These are phyloP conservation scores for Drosophila lacteicornis DNA, from an alignment of 1,140 invertebrate genomes.

Conservation along the genomic window DNA sequence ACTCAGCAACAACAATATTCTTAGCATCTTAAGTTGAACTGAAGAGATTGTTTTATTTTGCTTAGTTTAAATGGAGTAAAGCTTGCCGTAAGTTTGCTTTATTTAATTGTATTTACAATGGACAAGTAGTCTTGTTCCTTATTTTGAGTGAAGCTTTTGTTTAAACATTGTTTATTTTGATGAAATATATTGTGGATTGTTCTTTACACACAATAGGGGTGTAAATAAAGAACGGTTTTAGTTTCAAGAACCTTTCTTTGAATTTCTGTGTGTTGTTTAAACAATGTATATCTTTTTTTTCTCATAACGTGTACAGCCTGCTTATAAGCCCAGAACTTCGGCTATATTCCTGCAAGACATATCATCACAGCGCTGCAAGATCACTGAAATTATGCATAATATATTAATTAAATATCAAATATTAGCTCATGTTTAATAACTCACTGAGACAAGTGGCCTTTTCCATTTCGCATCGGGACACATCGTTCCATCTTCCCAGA, in stretches of 20 bases:
- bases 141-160: slow-evolving; percentile 5
- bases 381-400: slow-evolving; percentile 6
- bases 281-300: not conserved
- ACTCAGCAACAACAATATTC: slow-evolving; percentile 21
- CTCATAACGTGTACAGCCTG: not conserved
- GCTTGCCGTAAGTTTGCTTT: not conserved
- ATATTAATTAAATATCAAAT: not conserved
- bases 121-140: not conserved
- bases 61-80: not conserved
- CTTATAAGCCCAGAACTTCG: slow-evolving; percentile 12
- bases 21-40: slow-evolving; percentile 19
- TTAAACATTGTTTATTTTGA: not conserved
- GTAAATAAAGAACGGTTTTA: not conserved
- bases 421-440: not conserved
- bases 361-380: slow-evolving; percentile 30
- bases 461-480: slow-evolving; percentile 48
- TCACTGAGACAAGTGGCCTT: slow-evolving; percentile 40
- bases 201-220: not conserved
- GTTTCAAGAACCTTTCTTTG: not conserved
- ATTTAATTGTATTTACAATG: slow-evolving; percentile 8
- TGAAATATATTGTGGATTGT: not conserved
- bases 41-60: not conserved
- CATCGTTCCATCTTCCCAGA: slow-evolving; percentile 29
- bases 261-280: not conserved
- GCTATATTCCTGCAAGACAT: slow-evolving; percentile 36